Evolutionary conservation across 2,888 invertebrate species (phyloP).

Genomic region (Steinernema carpocapsae): DNA sequence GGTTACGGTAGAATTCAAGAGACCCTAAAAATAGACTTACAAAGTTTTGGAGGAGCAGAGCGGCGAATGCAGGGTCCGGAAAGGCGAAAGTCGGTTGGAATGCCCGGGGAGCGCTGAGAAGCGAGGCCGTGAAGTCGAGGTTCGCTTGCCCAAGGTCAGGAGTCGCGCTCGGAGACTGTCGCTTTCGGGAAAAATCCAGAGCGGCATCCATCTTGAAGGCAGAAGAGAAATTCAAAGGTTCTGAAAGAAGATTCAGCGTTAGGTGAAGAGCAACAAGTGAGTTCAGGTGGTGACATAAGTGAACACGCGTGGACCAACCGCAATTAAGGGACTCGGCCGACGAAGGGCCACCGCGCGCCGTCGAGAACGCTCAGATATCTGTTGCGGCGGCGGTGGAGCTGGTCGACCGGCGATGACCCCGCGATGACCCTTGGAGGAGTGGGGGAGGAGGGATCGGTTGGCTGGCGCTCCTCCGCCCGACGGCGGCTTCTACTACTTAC

Average conservation of each 20-base stretch:
- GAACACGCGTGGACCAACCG: conserved; percentile 25
- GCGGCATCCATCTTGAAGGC: conserved; percentile 8
- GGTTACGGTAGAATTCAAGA: conserved; percentile 2
- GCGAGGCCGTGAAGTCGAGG: conserved; percentile 11
- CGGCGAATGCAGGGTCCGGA: conserved; percentile 10
- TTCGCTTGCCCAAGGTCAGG: not conserved
- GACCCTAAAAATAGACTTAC: not conserved
- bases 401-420: conserved; percentile 34
- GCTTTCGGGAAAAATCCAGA: conserved; percentile 30
- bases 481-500: conserved; percentile 33
- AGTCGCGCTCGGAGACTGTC: not conserved
- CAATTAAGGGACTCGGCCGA: not conserved
- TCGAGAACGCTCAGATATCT: conserved; percentile 12
- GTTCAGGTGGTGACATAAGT: conserved; percentile 14
- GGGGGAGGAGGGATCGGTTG: conserved; percentile 23
- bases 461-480: conserved; percentile 9
- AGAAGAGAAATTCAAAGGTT: not conserved
- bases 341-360: conserved; percentile 26
- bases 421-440: conserved; percentile 31
- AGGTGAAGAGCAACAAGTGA: conserved; percentile 16
- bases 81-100: conserved; percentile 28
- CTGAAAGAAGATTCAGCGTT: not conserved
- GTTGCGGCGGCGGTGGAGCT: conserved; percentile 13
- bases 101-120: conserved; percentile 15
- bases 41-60: conserved; percentile 22